Conservation (phyloP, 2,113 vertebrate species). For the Vanacampus margaritifer region DNA sequence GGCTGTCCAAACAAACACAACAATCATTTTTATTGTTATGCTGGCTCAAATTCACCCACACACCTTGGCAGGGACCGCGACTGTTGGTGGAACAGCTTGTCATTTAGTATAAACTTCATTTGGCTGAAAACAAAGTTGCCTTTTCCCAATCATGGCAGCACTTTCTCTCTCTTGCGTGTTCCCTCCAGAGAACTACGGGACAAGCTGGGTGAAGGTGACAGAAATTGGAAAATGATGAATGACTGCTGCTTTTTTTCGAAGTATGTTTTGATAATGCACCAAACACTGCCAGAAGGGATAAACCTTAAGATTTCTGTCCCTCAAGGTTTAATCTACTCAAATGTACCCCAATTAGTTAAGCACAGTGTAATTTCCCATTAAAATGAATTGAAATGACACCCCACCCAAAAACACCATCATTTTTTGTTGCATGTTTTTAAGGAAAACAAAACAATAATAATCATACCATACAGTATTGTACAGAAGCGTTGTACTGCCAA, state of each 20-base stretch:
- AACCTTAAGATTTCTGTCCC: background rate
- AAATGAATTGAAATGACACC: too few relatives aligned
- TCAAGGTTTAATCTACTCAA: background rate
- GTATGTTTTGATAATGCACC: background rate
- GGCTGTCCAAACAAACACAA: slow-evolving; percentile 57
- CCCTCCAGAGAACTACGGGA: slow-evolving; percentile 31
- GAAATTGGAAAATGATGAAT: slow-evolving; percentile 39
- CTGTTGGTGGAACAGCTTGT: slow-evolving; percentile 47
- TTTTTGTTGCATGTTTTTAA: too few relatives aligned
- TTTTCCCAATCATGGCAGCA: slow-evolving; percentile 39
- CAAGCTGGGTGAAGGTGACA: slow-evolving; percentile 34
- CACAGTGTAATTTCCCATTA: background rate
- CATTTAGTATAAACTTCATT: slow-evolving; percentile 50
- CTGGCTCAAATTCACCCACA: slow-evolving; percentile 47
- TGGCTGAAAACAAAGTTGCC: slow-evolving; percentile 49
- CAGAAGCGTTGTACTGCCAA: too few relatives aligned
- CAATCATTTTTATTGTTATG: slow-evolving; percentile 65
- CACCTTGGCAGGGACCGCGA: slow-evolving; percentile 38
- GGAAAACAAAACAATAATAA: too few relatives aligned
- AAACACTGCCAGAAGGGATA: background rate
- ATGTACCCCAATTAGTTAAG: background rate
- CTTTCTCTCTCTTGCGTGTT: slow-evolving; percentile 26
- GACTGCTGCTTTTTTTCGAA: background rate
- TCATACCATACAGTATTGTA: too few relatives aligned
- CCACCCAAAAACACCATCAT: too few relatives aligned